These are phyloP conservation scores for Sinocyclocheilus anophthalmus DNA, from an alignment of 2,113 vertebrate genomes.

Conservation along the genomic window DNA sequence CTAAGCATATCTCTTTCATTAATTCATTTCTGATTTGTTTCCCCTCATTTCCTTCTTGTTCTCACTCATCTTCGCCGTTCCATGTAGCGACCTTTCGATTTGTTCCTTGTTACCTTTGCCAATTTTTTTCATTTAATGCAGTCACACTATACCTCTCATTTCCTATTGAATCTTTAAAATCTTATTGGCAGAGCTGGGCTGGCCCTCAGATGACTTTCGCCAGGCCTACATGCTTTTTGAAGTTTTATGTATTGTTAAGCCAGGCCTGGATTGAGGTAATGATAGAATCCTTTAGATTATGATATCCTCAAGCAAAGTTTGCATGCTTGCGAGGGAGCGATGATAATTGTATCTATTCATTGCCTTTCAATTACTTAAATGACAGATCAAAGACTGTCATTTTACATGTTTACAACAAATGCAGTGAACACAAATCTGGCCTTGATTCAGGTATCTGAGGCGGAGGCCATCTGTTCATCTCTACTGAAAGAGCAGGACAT, in stretches of 20 bases:
- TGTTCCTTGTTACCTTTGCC: neutral
- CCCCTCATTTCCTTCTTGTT: constrained; percentile 27
- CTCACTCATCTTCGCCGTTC: constrained; percentile 22
- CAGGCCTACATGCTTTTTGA: constrained; percentile 5
- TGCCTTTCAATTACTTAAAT: constrained; percentile 2
- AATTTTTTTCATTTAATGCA: neutral
- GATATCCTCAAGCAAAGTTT: neutral
- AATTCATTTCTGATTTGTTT: constrained; percentile 41
- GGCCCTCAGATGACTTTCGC: neutral
- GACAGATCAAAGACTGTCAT: constrained; percentile 10
- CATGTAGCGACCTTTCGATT: constrained; percentile 1
- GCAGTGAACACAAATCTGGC: constrained; percentile 37
- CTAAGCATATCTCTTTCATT: constrained; percentile 33
- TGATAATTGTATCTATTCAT: neutral
- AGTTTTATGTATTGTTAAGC: constrained; percentile 21
- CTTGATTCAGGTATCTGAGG: constrained; percentile 43
- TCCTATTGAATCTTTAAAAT: neutral
- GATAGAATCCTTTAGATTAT: neutral
- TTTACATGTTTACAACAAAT: constrained; percentile 44
- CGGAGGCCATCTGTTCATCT: constrained; percentile 49
- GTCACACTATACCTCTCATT: constrained; percentile 7
- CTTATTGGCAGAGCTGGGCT: constrained; percentile 1
- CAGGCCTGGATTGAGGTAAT: constrained; percentile 23
- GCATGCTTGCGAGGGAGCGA: neutral
- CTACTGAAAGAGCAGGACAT: constrained; percentile 16